phyloP scores from a whole-genome alignment of 2,797 vertebrate genomes.

The Sitta carolinensis region DNA sequence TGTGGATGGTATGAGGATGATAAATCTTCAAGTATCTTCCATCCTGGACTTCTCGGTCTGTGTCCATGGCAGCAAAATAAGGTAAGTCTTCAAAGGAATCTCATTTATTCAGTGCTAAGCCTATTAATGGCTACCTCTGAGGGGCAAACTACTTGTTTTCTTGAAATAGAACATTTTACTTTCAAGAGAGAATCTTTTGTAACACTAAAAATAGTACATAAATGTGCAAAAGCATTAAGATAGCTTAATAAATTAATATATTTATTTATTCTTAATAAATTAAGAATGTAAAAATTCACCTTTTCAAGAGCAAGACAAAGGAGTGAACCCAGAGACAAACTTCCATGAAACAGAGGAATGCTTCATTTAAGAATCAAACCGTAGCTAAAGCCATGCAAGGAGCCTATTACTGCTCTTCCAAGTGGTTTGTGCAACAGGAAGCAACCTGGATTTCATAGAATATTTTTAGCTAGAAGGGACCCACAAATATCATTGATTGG shows the following conservation, averaged over 20 bases:
- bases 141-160: neutral
- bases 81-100: neutral
- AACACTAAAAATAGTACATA: neutral
- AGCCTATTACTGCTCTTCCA: neutral
- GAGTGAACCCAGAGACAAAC: neutral
- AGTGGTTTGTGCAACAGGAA: neutral
- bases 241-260: no score
- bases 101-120: neutral
- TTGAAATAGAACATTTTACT: neutral
- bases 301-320: neutral
- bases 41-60: neutral
- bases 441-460: neutral
- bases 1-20: neutral
- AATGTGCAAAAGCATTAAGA: neutral
- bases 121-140: neutral
- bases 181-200: neutral
- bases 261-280: no score
- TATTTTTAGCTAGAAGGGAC: neutral
- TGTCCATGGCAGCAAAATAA: neutral
- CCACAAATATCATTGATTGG: neutral
- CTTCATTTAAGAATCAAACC: neutral
- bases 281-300: neutral
- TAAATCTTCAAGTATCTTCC: neutral
- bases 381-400: neutral
- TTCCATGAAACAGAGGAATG: neutral